Percentiles rank a stretch among this genome's conserved stretches.
Evolutionary conservation across 1,140 invertebrate genomes (phyloP).

Genomic region (Hylyphantes graminicola): DNA sequence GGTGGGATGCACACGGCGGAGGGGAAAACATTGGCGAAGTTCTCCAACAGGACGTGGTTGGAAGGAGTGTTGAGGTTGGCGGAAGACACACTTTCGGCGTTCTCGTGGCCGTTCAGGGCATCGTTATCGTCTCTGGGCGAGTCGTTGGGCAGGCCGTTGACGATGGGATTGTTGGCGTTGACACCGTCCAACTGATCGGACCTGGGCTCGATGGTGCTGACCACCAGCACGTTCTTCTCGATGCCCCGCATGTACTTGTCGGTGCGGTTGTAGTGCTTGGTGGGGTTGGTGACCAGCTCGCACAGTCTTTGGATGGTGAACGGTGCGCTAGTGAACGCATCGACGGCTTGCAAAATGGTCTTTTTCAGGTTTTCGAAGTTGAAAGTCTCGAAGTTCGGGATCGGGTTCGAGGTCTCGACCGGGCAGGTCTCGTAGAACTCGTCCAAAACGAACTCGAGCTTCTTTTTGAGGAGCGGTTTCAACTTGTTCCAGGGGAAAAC

Average conservation of each 20-base stretch:
- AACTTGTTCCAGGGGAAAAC: slow-evolving; percentile 92
- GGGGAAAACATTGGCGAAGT: slow-evolving; percentile 57
- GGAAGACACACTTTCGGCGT: slow-evolving; percentile 22
- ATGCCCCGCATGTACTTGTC: slow-evolving; percentile 97
- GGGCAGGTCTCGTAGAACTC: slow-evolving; percentile 86
- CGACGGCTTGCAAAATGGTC: slow-evolving; percentile 83
- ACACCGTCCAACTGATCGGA: slow-evolving; percentile 7
- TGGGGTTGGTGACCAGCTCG: slow-evolving; percentile 88
- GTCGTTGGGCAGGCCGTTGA: slow-evolving; percentile 47
- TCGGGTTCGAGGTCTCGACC: slow-evolving; percentile 79
- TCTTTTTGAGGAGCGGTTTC: slow-evolving; percentile 86
- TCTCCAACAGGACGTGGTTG: slow-evolving; percentile 42
- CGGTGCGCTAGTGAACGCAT: slow-evolving; percentile 82
- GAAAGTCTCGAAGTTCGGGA: slow-evolving; percentile 90
- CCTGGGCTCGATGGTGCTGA: slow-evolving; percentile 92
- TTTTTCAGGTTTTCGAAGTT: slow-evolving; percentile 90
- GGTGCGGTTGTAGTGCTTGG: slow-evolving; percentile 93
- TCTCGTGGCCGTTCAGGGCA: slow-evolving; percentile 25
- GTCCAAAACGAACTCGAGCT: slow-evolving; percentile 85
- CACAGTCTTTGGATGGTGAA: slow-evolving; percentile 97
- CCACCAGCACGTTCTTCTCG: slow-evolving; percentile 94
- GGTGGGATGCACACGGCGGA: slow-evolving; percentile 48
- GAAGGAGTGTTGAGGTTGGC: slow-evolving; percentile 28
- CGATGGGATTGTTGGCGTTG: slow-evolving; percentile 23
- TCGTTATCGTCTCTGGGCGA: slow-evolving; percentile 51